Base-by-base conservation (phyloP, 2,888 invertebrate species). In the Hirtodrosophila confusa region DNA sequence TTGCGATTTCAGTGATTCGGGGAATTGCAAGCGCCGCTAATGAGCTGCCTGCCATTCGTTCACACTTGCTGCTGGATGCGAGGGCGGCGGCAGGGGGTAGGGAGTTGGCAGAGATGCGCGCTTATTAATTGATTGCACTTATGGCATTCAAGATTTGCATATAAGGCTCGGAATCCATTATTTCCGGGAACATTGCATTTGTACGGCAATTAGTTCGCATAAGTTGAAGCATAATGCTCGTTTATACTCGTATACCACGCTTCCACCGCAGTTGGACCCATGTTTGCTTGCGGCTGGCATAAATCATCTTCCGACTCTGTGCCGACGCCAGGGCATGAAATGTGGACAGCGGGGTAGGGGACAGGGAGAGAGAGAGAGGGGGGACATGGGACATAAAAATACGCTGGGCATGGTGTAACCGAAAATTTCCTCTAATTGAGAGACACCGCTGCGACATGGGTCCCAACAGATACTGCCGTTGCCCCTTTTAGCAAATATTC, bases 131-230 rank as follows among this genome's bases (percentile, higher is more conserved):
- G 72, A 86, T 86, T 84, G 75, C 87, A 80, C 78, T 80, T 80
- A 78, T 80, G 79, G 73, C 78, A 69, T 64, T 67, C 69, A 73
- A 68, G 78, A 87, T 85, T 83, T 69, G 78, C 80, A 72, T 68
- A 60, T 33, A 60, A 36, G 43, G 74, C 58, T 49, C 63, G 66
- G 82, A 82, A 86, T 80, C 76, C 77, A 85, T 83, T 83, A 88
- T 90, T 90, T 90, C 90, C 90, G 89, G 90, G 90, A 90, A 90
- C 89, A 89, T 89, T 89, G 90, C 89, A 90, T 90, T 91, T 90
- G 90, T 90, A 88, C 85, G 86, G 89, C 88, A 90, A 90, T 90
- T 90, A 90, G 89, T 89, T 79, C 77, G 77, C 73, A 77, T 75
- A 73, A 69, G 70, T 84, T 79, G 67, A 61, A 72, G 73, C 80